Base-by-base conservation (phyloP, 2,797 vertebrate genomes). In the Setipinna tenuifilis region DNA sequence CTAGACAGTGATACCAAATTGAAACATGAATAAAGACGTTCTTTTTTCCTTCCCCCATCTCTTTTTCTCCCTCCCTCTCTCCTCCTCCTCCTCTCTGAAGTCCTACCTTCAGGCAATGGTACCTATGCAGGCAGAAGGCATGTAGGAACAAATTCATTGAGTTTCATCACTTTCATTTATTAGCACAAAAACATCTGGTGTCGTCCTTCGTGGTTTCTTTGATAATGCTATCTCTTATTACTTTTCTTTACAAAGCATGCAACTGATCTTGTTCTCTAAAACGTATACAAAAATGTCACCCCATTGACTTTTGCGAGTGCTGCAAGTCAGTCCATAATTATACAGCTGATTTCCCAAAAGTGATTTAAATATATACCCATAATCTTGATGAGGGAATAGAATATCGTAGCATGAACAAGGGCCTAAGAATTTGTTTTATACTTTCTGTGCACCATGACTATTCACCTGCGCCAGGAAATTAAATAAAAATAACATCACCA, bases 11-110 rank as follows among this genome's bases (percentile, higher is more conserved):
- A 87, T 85, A 88, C 82, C 87, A 54, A 85, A 91, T 90, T 87
- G 90, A 91, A 92, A 93, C 90, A 89, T 91, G 89, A 94, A 92
- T 93, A 82, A 19, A 91, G 86, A 89, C 83, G 85, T 86, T 35
- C 25, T 17, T 71, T 71, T 71, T 86, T 71, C 10, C 28, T 17
- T 17, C 31, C 87, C 87, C 35, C 31, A 5, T 16, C 17, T 44
- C 6, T 44, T 35, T 78, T 31, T 85, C n/a, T 28, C 50, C 81
- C 17, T 91, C 81, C 71, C 71, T 44, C 31, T 10, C 65, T 41
- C 71, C 71, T 84, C 78, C 57, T 87, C 80, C 89, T 88, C 85
- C 86, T 93, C 81, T 82, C 82, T 68, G 89, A 87, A 91, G 87
- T 88, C 75, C 83, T 86, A 50, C 91, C 93, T 82, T 85, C 9